A percentile compares a stretch with the other conserved stretches of the same genome.
phyloP scores from a whole-genome alignment of 2,888 invertebrate species.

The Stictocephala bisonia region DNA sequence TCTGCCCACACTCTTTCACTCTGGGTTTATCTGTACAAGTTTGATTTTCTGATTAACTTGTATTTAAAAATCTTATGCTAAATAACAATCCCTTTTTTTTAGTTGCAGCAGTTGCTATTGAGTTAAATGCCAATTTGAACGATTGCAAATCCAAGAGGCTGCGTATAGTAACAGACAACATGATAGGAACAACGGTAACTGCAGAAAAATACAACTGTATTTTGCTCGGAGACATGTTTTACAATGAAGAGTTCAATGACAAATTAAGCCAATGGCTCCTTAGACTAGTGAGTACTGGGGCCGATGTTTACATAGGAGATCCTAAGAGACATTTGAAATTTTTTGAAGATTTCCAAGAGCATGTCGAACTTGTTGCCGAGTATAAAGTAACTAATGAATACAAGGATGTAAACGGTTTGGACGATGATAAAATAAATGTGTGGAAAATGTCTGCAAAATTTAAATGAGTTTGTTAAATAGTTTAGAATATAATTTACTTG shows the following conservation, averaged over 20 bases:
- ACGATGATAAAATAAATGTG: slow-evolving; percentile 63
- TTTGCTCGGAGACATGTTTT: slow-evolving; percentile 78
- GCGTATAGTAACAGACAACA: slow-evolving; percentile 64
- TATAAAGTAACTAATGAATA: slow-evolving; percentile 66
- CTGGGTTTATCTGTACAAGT: too few relatives aligned
- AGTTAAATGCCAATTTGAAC: slow-evolving; percentile 69
- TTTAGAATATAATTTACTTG: too few relatives aligned
- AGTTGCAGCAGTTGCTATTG: slow-evolving; percentile 68
- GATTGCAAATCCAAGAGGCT: slow-evolving; percentile 61
- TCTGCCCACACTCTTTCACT: too few relatives aligned
- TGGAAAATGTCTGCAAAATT: slow-evolving; percentile 65
- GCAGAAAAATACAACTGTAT: slow-evolving; percentile 68
- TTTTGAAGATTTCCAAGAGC: slow-evolving; percentile 41
- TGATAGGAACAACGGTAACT: slow-evolving; percentile 62
- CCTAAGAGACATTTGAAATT: slow-evolving; percentile 69
- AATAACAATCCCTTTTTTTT: slow-evolving; percentile 60
- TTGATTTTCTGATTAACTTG: too few relatives aligned
- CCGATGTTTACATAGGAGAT: slow-evolving; percentile 70
- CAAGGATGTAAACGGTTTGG: slow-evolving; percentile 70
- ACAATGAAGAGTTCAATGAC: slow-evolving; percentile 71
- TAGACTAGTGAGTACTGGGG: slow-evolving; percentile 62
- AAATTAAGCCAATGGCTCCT: slow-evolving; percentile 69
- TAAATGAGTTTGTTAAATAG: too few relatives aligned
- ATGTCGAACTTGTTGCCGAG: slow-evolving; percentile 59
- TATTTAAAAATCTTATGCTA: too few relatives aligned